Conservation (phyloP, 2,888 invertebrate genomes). For the Galeruca laticollis region DNA sequence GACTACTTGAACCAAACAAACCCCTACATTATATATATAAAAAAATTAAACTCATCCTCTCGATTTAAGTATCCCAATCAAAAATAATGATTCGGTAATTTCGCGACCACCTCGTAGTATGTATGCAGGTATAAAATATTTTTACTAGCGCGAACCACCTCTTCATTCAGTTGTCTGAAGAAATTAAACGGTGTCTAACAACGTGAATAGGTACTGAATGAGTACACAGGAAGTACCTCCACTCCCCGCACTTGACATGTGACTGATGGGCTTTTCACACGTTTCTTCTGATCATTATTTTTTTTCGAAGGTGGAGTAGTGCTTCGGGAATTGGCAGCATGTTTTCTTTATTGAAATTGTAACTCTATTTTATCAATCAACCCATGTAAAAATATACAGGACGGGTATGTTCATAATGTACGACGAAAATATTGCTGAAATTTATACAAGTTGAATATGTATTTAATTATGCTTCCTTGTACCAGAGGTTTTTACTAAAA, state of each 20-base stretch:
- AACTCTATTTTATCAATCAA: not conserved
- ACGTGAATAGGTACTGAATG: conserved; percentile 46
- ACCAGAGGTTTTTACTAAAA: too few relatives aligned
- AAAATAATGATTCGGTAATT: conserved; percentile 52
- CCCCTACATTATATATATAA: conserved; percentile 9
- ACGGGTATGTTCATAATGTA: too few relatives aligned
- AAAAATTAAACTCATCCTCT: conserved; percentile 29
- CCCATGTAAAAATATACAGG: too few relatives aligned
- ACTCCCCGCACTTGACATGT: conserved; percentile 62
- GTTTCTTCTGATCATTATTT: conserved; percentile 45
- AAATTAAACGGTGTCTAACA: conserved; percentile 60
- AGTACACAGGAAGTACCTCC: conserved; percentile 58
- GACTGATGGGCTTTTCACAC: conserved; percentile 61
- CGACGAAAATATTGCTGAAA: too few relatives aligned
- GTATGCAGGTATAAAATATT: conserved; percentile 51
- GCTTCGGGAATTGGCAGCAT: not conserved
- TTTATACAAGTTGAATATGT: too few relatives aligned
- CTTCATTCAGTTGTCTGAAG: conserved; percentile 62
- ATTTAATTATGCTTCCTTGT: too few relatives aligned
- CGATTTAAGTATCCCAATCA: conserved; percentile 34
- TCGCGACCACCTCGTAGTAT: conserved; percentile 50
- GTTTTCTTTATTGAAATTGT: not conserved
- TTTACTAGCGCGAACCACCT: conserved; percentile 54
- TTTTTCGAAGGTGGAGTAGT: not conserved
- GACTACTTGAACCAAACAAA: conserved; percentile 7